Percentiles rank a stretch among this genome's conserved stretches.
Evolutionary conservation across 2,113 vertebrate genomes (phyloP).

Genomic region (Emydocephalus ijimae): DNA sequence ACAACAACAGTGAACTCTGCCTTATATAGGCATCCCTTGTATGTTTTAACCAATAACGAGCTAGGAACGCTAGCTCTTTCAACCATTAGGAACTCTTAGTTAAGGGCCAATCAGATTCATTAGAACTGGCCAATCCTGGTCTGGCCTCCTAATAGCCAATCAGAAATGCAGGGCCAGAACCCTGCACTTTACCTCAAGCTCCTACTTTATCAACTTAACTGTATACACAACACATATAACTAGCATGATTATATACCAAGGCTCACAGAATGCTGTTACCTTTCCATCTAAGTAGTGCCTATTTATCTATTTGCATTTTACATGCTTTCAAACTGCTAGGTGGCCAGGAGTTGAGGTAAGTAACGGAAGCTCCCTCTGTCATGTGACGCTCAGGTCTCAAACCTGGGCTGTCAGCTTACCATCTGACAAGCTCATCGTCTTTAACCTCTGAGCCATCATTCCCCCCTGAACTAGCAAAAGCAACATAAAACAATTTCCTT

Average conservation of each 20-base stretch:
- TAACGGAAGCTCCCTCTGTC: neutral
- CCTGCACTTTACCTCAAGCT: too few relatives aligned
- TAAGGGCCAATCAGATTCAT: too few relatives aligned
- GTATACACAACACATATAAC: too few relatives aligned
- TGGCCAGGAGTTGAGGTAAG: neutral
- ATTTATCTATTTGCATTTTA: neutral
- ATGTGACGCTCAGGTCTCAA: neutral
- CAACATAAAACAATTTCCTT: neutral
- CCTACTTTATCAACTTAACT: too few relatives aligned
- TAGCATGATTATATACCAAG: neutral
- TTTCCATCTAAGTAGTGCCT: neutral
- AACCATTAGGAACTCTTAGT: too few relatives aligned
- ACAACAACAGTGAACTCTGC: too few relatives aligned
- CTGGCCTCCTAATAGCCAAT: too few relatives aligned
- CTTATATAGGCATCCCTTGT: too few relatives aligned
- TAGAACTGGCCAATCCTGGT: too few relatives aligned
- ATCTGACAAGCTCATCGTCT: neutral
- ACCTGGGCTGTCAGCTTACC: neutral
- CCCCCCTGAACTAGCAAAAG: slow-evolving; percentile 6
- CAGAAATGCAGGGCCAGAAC: too few relatives aligned
- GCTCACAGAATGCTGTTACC: neutral
- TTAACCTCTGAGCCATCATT: neutral
- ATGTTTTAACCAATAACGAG: too few relatives aligned
- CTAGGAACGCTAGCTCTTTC: too few relatives aligned
- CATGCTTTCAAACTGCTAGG: neutral